These are phyloP conservation scores for Uropsilus gracilis DNA, from an alignment of 2,113 vertebrate genomes.

Conservation along the genomic window DNA sequence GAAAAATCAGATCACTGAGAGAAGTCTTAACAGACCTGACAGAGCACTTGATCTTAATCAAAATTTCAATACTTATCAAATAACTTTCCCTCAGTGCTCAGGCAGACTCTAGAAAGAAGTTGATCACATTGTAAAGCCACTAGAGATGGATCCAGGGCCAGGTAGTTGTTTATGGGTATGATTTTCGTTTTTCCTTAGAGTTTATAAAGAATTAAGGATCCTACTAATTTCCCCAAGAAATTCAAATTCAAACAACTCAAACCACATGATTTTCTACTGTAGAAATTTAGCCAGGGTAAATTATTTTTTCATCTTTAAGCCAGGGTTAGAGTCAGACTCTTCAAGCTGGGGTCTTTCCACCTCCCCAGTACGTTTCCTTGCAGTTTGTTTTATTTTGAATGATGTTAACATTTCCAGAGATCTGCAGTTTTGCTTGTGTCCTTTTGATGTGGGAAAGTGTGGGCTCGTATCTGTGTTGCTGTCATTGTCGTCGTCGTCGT, in stretches of 20 bases:
- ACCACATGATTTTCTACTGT: not conserved
- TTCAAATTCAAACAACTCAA: not conserved
- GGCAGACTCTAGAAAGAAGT: not conserved
- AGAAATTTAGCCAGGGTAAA: not conserved
- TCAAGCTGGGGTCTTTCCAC: not conserved
- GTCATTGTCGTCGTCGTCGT: too few species aligned
- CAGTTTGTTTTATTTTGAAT: not conserved
- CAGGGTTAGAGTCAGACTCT: not conserved
- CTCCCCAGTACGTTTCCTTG: not conserved
- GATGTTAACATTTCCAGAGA: not conserved
- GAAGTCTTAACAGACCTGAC: not conserved
- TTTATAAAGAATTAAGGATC: not conserved
- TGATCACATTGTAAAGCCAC: not conserved
- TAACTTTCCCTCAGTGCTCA: not conserved
- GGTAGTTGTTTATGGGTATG: not conserved
- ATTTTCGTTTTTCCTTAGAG: not conserved
- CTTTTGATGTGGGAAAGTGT: not conserved
- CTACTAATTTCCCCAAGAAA: slow-evolving; percentile 29
- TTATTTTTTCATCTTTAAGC: not conserved
- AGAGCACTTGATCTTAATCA: slow-evolving; percentile 26
- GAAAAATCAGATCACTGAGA: not conserved
- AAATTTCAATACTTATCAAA: slow-evolving; percentile 34
- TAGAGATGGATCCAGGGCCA: not conserved
- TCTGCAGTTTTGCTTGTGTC: not conserved
- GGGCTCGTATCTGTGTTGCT: not conserved